Base-by-base conservation (phyloP, 2,113 vertebrate species). In the Albula glossodonta region DNA sequence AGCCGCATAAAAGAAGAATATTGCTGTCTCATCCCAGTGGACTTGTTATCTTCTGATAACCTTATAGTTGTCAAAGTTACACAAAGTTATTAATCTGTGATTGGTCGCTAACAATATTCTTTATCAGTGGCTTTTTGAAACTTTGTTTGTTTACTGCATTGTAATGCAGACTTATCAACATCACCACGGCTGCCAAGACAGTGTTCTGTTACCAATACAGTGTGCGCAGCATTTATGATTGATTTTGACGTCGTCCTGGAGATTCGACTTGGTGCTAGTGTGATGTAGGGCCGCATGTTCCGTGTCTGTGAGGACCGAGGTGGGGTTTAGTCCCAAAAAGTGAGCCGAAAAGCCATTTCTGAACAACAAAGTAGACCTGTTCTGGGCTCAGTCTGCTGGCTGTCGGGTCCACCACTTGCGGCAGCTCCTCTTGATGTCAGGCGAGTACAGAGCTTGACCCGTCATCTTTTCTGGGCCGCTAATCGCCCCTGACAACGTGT, bases 401-500 rank as follows among this genome's bases (percentile, higher is more conserved):
- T 66, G 56, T 10, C 53, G 78, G 53, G n/a, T 31, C 53, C 52
- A 12, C 15, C 15, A 6, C 2, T 13, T 10, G 57, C 60, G 8
- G 80, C 41, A 51, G 22, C 4, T 48, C 51, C 52, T 83, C 88
- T 86, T 90, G 80, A 89, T 86, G 17, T 66, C 82, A 84, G 51
- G 77, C 88, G 83, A 87, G 89, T 85, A 89, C 86, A n/a, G 85
- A 90, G 93, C 89, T 93, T 87, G 93, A 92, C 92, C 91, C 85
- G 81, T 96, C 96, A 92, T 87, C 93, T 91, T 94, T 95, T 95
- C 89, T 95, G 3, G 0, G 85, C 79, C 5, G 90, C 89, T 96
- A 96, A 97, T 96, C 92, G 87, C 86, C 87, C 60, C 11, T 93
- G 96, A 96, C 97, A 96, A 92, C 83, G 48, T 25, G 90, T 85